These are phyloP conservation scores for Drosophila funebris DNA, from an alignment of 1,140 invertebrate species.

Conservation along the genomic window DNA sequence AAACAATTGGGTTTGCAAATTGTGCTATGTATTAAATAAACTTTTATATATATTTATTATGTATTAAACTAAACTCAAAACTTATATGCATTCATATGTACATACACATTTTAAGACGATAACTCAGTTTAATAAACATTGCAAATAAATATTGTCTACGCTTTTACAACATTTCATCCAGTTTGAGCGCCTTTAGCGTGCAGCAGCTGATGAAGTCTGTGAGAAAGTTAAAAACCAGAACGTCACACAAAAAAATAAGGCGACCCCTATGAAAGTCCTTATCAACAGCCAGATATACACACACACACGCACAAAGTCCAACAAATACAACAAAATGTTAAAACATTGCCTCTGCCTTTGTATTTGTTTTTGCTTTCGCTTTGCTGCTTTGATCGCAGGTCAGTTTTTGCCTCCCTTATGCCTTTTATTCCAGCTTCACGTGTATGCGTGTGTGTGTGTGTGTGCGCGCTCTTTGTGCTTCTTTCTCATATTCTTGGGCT, in stretches of 20 bases:
- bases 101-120: not conserved
- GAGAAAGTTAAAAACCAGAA: slow-evolving; percentile 34
- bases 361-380: too few relatives aligned
- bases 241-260: not conserved
- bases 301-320: not conserved
- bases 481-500: too few relatives aligned
- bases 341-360: slow-evolving; percentile 5
- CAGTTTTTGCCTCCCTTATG: slow-evolving; percentile 51
- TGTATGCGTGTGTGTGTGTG: slow-evolving; percentile 24
- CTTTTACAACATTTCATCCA: not conserved
- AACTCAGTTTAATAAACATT: not conserved
- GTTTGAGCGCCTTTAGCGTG: not conserved
- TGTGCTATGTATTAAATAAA: slow-evolving; percentile 44
- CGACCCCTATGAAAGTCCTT: slow-evolving; percentile 26
- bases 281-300: slow-evolving; percentile 1
- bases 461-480: slow-evolving; percentile 5
- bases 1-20: slow-evolving; percentile 32
- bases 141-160: slow-evolving; percentile 1
- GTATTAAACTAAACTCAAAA: slow-evolving; percentile 13
- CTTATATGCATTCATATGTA: not conserved
- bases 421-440: slow-evolving; percentile 3
- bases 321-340: slow-evolving; percentile 9
- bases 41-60: slow-evolving; percentile 9
- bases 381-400: slow-evolving; percentile 44
- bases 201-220: slow-evolving; percentile 20